A percentile compares a stretch with the other conserved stretches of the same genome.
phyloP scores from a whole-genome alignment of 1,140 invertebrate species.

The Holcopasites calliopsidis region DNA sequence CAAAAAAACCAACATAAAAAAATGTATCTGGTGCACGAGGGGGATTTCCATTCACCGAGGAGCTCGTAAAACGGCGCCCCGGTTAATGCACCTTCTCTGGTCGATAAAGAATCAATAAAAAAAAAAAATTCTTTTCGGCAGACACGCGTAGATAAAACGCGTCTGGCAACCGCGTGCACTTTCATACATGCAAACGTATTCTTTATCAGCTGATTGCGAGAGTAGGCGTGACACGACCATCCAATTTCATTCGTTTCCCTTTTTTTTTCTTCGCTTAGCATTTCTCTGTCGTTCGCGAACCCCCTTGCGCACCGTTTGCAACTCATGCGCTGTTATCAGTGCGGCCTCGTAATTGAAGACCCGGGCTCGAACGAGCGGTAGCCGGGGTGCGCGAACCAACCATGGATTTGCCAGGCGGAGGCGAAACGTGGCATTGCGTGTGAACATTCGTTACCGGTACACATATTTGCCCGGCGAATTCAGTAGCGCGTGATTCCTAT shows the following conservation, averaged over 20 bases:
- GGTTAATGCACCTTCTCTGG: not conserved
- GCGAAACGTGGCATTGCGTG: too few species aligned
- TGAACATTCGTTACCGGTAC: constrained; percentile 3
- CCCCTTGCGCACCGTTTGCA: not conserved
- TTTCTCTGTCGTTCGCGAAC: not conserved
- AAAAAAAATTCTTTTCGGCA: not conserved
- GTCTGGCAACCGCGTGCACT: constrained; percentile 23
- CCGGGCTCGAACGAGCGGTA: not conserved
- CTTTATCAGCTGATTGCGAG: constrained; percentile 49
- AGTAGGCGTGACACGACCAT: not conserved
- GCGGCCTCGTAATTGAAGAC: not conserved
- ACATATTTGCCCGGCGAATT: constrained; percentile 54
- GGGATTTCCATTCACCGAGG: not conserved
- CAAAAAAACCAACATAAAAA: too few species aligned
- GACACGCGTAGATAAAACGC: constrained; percentile 17
- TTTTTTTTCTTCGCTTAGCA: not conserved
- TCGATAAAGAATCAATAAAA: not conserved
- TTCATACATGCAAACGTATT: not conserved
- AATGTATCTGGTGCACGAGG: not conserved
- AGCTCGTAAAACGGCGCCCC: not conserved
- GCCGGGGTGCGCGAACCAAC: not conserved
- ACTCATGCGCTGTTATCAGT: not conserved
- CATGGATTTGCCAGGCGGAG: not conserved
- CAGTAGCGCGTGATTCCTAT: constrained; percentile 46
- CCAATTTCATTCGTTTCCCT: not conserved